phyloP scores from a whole-genome alignment of 1,140 invertebrate species.

The Atta cephalotes region DNA sequence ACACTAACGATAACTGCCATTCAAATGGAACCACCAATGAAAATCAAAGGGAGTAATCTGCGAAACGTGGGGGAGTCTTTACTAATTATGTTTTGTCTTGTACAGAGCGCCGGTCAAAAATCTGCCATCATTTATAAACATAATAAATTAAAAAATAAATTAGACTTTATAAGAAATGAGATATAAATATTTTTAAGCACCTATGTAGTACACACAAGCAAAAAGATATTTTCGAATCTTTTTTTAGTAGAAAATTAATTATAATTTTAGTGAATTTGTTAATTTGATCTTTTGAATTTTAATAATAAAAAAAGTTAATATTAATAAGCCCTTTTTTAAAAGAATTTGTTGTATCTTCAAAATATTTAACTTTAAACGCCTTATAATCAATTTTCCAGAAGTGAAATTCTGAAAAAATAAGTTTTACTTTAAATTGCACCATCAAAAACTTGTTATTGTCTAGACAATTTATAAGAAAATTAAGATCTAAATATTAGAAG shows the following conservation, averaged over 20 bases:
- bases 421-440: neutral
- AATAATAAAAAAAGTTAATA: neutral
- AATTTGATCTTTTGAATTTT: neutral
- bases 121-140: slow-evolving; percentile 7
- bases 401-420: neutral
- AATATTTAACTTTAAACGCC: neutral
- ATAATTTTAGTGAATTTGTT: neutral
- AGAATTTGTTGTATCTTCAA: neutral
- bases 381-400: neutral
- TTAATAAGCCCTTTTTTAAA: neutral
- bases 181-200: neutral
- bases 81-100: slow-evolving; percentile 25
- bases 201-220: neutral
- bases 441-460: neutral
- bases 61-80: slow-evolving; percentile 3
- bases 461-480: neutral
- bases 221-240: neutral
- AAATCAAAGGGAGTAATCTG: slow-evolving; percentile 11
- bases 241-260: neutral
- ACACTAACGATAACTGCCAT: slow-evolving; percentile 58
- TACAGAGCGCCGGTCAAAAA: slow-evolving; percentile 17
- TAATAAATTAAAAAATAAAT: slow-evolving; percentile 22
- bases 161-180: neutral
- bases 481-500: neutral
- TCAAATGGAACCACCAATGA: slow-evolving; percentile 50